phyloP scores from a whole-genome alignment of 2,888 invertebrate species.

The Habrosyne pyritoides region DNA sequence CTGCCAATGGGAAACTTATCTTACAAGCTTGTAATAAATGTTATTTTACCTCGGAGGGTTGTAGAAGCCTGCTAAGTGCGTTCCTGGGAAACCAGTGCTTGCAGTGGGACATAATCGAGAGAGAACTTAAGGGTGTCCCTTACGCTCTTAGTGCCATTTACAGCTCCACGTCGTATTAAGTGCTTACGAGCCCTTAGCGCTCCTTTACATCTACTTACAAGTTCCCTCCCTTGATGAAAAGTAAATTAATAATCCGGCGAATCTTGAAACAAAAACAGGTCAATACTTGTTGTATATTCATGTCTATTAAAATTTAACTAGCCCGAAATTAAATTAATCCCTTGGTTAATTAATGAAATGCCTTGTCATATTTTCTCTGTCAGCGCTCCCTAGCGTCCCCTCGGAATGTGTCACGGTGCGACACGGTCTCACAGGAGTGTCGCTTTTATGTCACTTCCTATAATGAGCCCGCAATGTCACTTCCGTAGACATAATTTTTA shows the following conservation, averaged over 20 bases:
- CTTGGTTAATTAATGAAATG: conserved; percentile 56
- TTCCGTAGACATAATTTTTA: conserved; percentile 29
- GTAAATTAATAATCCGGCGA: too few species aligned
- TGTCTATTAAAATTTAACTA: conserved; percentile 19
- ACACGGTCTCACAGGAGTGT: conserved; percentile 49
- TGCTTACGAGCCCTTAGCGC: conserved; percentile 1
- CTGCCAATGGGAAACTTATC: conserved; percentile 28
- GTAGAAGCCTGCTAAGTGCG: conserved; percentile 22
- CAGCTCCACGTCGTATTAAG: conserved; percentile 19
- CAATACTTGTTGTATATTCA: conserved; percentile 15
- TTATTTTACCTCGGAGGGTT: conserved; percentile 31
- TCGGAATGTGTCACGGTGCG: conserved; percentile 39
- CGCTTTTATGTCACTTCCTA: conserved; percentile 45
- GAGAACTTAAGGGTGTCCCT: conserved; percentile 42
- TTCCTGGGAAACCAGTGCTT: conserved; percentile 29
- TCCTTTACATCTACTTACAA: not conserved
- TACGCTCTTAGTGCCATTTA: conserved; percentile 45
- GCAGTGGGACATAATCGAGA: conserved; percentile 56
- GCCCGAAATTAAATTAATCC: conserved; percentile 38
- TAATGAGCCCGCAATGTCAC: conserved; percentile 48
- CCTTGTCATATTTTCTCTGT: conserved; percentile 45
- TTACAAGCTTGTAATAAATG: conserved; percentile 26
- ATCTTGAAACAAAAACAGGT: too few species aligned
- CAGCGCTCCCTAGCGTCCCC: conserved; percentile 46
- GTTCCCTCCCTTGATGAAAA: too few species aligned